Evolutionary conservation across 1,140 invertebrate genomes (phyloP).

Genomic region (Drosophila pallidifrons): DNA sequence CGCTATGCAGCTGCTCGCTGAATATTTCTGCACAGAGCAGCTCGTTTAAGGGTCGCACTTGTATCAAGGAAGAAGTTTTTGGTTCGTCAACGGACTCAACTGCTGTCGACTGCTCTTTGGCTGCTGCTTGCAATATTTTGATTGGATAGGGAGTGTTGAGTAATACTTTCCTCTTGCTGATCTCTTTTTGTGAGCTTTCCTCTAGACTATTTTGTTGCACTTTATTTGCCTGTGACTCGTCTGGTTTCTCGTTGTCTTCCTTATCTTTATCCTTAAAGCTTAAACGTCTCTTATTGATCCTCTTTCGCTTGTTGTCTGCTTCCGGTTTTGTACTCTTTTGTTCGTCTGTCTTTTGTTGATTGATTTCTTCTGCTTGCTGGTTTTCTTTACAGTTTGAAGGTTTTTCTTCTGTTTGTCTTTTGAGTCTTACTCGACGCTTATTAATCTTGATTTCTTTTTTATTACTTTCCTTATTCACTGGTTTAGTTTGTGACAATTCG

Average conservation of each 20-base stretch:
- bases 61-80: slow-evolving; percentile 51
- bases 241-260: too few species aligned
- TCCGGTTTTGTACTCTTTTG: not conserved
- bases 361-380: not conserved
- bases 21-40: slow-evolving; percentile 64
- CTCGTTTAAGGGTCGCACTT: slow-evolving; percentile 62
- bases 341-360: not conserved
- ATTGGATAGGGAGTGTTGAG: too few species aligned
- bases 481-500: not conserved
- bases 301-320: not conserved
- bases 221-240: not conserved
- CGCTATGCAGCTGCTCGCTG: slow-evolving; percentile 30
- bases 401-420: not conserved
- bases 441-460: too few species aligned
- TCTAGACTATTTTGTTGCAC: not conserved
- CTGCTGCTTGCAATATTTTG: too few species aligned
- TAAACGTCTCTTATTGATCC: not conserved
- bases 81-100: not conserved
- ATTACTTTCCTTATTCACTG: too few species aligned
- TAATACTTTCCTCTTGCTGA: too few species aligned
- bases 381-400: not conserved
- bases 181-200: too few species aligned
- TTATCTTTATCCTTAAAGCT: not conserved
- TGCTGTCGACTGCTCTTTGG: not conserved
- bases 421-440: too few species aligned